Base-by-base conservation (phyloP, 2,113 vertebrate genomes). In the Corythornis madagascariensis region DNA sequence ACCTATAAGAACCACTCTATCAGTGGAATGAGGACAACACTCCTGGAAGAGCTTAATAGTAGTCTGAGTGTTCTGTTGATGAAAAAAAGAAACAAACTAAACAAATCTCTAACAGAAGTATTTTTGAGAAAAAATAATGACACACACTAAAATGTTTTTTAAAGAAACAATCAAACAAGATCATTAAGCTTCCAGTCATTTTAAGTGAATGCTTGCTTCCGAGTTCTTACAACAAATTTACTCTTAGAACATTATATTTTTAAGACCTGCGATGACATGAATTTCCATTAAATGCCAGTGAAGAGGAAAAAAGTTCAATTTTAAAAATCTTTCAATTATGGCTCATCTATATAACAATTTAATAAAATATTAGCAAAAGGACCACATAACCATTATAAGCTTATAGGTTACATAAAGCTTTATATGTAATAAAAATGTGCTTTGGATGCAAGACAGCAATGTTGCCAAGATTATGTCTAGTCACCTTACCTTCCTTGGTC, bases 1-100 rank as follows among this genome's bases (percentile, higher is more conserved):
- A 38, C 99, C 98, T 85, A 99, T 99, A 89, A 99, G 98, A 56
- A 99, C 99, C 35, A 99, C 99, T 56, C 99, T 98, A 90, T 99
- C 99, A 77, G 99, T 99, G 3, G 99, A 99, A 98, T 99, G 99
- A 97, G 99, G 99, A 95, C 99, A 99, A 93, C 99, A 99, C 94
- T 99, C 99, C 97, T 99, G 99, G 96, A 99, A 99, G 77, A 99
- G 98, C 97, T 99, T 99, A 98, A 99, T 99, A 95, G 99, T 99
- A 93, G 99, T 99, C 95, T 99, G 99, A 97, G 99, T 99, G 95
- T 99, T 99, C 99, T 99, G 88, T 13, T 94, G 18, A 92, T 69
- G 20, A n/a, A 52, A 69, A 50, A 50, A 78, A 28, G 42, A 84
- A 55, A 87, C 31, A 52, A 47, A 78, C 25, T 38, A 59, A 84